Conservation (phyloP, 2,888 invertebrate species). For the Polymixis flavicincta region DNA sequence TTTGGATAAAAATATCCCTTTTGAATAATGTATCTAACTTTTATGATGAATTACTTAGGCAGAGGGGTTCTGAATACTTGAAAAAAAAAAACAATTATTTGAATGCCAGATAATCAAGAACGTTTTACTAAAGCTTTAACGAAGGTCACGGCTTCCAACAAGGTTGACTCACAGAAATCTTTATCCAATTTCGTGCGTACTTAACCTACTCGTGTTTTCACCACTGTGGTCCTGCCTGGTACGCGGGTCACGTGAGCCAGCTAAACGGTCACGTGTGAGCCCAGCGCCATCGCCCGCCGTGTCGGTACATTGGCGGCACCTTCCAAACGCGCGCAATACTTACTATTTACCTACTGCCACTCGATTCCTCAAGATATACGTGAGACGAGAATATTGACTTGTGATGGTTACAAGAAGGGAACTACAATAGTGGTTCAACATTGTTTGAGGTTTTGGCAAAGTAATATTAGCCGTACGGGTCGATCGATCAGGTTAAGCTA, state of each 20-base stretch:
- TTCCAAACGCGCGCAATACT: slow-evolving; percentile 33
- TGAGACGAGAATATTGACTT: background rate
- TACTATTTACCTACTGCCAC: slow-evolving; percentile 41
- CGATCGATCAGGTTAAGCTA: too few relatives aligned
- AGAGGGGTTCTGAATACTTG: background rate
- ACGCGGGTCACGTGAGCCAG: slow-evolving; percentile 60
- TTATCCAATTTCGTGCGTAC: background rate
- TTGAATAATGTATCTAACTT: background rate
- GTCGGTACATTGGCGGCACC: slow-evolving; percentile 52
- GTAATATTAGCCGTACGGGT: too few relatives aligned
- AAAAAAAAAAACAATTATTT: slow-evolving; percentile 1
- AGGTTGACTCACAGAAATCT: background rate
- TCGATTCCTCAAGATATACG: slow-evolving; percentile 48
- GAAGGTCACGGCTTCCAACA: background rate
- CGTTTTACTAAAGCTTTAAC: background rate
- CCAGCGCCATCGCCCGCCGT: slow-evolving; percentile 30
- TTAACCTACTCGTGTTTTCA: background rate
- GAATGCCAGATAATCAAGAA: background rate
- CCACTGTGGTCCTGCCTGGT: slow-evolving; percentile 15
- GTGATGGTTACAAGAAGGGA: background rate
- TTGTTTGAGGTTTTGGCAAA: background rate
- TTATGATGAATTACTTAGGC: background rate
- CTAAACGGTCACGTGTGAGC: slow-evolving; percentile 73
- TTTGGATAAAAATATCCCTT: background rate
- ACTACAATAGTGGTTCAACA: background rate